Conservation (phyloP, 1,140 invertebrate species). For the Zaprionus vittiger region DNA sequence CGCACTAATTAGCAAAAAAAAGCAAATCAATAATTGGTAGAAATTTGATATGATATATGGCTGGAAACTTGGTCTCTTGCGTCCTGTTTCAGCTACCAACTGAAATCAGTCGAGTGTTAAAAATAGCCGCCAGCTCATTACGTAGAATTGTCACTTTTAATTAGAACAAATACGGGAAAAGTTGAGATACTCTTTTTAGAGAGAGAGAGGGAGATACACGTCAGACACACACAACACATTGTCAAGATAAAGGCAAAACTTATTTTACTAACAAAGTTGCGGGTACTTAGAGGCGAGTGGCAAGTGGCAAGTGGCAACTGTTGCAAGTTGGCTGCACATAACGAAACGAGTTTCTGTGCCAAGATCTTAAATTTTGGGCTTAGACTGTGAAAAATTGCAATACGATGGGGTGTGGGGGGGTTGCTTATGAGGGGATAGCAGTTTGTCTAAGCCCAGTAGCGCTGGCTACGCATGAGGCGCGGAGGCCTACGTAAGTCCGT, state of each 20-base stretch:
- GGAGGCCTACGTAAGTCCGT: constrained; percentile 8
- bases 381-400: constrained; percentile 63
- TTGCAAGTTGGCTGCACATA: constrained; percentile 19
- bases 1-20: constrained; percentile 42
- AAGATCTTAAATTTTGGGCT: constrained; percentile 71
- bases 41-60: constrained; percentile 63
- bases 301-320: constrained; percentile 22
- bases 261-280: constrained; percentile 66
- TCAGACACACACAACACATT: constrained; percentile 39
- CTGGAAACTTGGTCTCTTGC: not conserved
- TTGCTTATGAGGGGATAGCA: not conserved
- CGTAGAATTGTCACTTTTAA: constrained; percentile 79
- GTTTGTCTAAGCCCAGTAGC: constrained; percentile 51
- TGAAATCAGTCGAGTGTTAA: constrained; percentile 64
- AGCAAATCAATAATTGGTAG: constrained; percentile 58
- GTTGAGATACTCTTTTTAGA: constrained; percentile 6
- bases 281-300: constrained; percentile 28
- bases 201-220: not conserved
- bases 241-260: constrained; percentile 70
- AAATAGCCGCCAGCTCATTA: constrained; percentile 71
- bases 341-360: constrained; percentile 54
- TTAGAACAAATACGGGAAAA: constrained; percentile 72
- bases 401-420: constrained; percentile 10
- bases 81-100: constrained; percentile 13
- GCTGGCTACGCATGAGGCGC: constrained; percentile 44